Evolutionary conservation across 2,888 invertebrate species (phyloP), one percentile per base, ranked within the genome.

Genomic region (Sphecodes monilicornis): DNA sequence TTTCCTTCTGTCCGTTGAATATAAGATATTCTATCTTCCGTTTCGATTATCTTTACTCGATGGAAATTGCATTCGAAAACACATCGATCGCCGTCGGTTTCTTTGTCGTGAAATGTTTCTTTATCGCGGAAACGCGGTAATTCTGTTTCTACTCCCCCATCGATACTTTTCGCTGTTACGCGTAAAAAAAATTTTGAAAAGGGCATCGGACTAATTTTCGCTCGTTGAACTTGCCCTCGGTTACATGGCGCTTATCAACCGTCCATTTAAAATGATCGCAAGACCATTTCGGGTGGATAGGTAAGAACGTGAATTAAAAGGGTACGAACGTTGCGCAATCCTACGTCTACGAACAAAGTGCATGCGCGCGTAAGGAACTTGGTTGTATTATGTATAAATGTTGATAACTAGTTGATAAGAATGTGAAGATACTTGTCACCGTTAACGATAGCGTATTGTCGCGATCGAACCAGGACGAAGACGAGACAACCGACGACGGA

Each of bases 331-430:
- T 89, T 89, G 89, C 89, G 88, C 91, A 88, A 89, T 86, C 86
- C 86, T 88, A 88, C 82, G 71, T 69, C 80, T 81, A 87, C 29
- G 50, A 83, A 78, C 46, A 87, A 88, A 80, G 89, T 79, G 86
- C 88, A 86, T 86, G 89, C 88, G 89, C 80, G 86, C 87, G 87
- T 86, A 89, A 89, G 86, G 85, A 90, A 90, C 88, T 92, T 90
- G 92, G 86, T 92, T 93, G 91, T 93, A 92, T 92, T 94, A 91
- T 94, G 94, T 94, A 94, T 94, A 94, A 94, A 94, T 94, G 94
- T 94, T 93, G 92, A 94, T 94, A 90, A 94, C 88, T 94, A 93
- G 92, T 92, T 92, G 89, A 88, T 94, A 94, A 93, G 89, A 91
- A 92, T 93, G 93, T 79, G 84, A 76, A 84, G 41, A 86, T 84